A percentile compares a stretch with the other conserved stretches of the same genome.
phyloP scores from a whole-genome alignment of 2,888 invertebrate genomes.

The Teleiodes luculella region DNA sequence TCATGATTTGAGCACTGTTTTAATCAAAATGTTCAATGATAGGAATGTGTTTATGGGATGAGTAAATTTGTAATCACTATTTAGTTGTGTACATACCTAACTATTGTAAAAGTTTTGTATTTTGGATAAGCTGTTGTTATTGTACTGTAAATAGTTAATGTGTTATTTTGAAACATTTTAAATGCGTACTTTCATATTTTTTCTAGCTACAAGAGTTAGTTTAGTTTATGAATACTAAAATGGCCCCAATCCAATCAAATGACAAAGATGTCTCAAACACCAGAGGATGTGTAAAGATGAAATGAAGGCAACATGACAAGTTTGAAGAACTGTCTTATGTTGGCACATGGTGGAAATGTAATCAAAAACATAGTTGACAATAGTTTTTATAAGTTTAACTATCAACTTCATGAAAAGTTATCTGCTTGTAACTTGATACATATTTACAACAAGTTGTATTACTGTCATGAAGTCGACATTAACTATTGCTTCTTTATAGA shows the following conservation, averaged over 20 bases:
- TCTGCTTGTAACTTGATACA: background rate
- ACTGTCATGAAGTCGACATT: background rate
- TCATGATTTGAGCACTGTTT: slow-evolving; percentile 3
- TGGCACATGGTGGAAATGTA: slow-evolving; percentile 74
- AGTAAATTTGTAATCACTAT: background rate
- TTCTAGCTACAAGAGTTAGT: slow-evolving; percentile 8
- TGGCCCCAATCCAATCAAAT: slow-evolving; percentile 49
- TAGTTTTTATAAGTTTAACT: slow-evolving; percentile 31
- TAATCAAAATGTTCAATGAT: background rate
- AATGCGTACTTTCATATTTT: background rate
- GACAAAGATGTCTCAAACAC: slow-evolving; percentile 27
- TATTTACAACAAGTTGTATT: slow-evolving; percentile 5
- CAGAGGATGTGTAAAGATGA: slow-evolving; percentile 39
- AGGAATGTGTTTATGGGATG: background rate
- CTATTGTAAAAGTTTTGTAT: background rate
- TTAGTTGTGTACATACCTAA: background rate
- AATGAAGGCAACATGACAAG: slow-evolving; percentile 49
- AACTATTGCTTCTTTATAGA: slow-evolving; percentile 22
- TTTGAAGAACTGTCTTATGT: slow-evolving; percentile 53
- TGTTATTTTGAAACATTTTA: background rate
- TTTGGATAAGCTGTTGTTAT: background rate
- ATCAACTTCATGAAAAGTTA: slow-evolving; percentile 59
- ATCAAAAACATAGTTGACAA: slow-evolving; percentile 70
- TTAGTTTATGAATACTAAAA: slow-evolving; percentile 56
- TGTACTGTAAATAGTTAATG: background rate